phyloP scores from a whole-genome alignment of 2,888 invertebrate genomes.

The Eupithecia exiguata region DNA sequence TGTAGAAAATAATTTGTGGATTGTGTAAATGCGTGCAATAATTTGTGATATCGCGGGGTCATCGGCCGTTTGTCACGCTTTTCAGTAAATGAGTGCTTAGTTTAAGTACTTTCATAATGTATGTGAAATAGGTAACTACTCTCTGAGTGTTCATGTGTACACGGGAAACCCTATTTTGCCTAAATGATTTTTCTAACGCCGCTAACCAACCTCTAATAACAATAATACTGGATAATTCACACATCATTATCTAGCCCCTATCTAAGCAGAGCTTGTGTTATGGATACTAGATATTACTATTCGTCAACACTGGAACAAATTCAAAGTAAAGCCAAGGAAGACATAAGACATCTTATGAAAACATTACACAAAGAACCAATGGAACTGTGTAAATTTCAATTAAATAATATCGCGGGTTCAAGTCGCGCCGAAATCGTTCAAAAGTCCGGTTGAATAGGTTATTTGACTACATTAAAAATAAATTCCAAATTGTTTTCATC shows the following conservation, averaged over 20 bases:
- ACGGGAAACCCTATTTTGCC: neutral
- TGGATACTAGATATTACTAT: too few relatives aligned
- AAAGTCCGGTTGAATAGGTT: too few relatives aligned
- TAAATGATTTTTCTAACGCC: neutral
- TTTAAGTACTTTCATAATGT: neutral
- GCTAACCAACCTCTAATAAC: neutral
- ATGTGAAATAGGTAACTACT: neutral
- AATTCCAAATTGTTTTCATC: too few relatives aligned
- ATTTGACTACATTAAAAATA: too few relatives aligned
- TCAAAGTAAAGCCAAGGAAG: neutral
- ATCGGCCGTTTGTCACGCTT: conserved; percentile 38
- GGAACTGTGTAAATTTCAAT: neutral
- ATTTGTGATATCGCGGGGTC: conserved; percentile 37
- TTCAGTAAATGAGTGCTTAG: conserved; percentile 6
- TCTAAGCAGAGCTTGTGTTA: too few relatives aligned
- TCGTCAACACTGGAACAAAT: neutral
- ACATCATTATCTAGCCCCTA: too few relatives aligned
- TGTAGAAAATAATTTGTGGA: conserved; percentile 28
- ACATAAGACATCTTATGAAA: neutral
- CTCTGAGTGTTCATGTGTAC: neutral
- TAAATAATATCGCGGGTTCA: too few relatives aligned
- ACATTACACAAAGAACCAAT: neutral
- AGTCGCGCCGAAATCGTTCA: too few relatives aligned
- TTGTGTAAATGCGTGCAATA: conserved; percentile 36
- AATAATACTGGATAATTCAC: too few relatives aligned